phyloP scores from a whole-genome alignment of 2,113 vertebrate genomes.

The Neofelis nebulosa region DNA sequence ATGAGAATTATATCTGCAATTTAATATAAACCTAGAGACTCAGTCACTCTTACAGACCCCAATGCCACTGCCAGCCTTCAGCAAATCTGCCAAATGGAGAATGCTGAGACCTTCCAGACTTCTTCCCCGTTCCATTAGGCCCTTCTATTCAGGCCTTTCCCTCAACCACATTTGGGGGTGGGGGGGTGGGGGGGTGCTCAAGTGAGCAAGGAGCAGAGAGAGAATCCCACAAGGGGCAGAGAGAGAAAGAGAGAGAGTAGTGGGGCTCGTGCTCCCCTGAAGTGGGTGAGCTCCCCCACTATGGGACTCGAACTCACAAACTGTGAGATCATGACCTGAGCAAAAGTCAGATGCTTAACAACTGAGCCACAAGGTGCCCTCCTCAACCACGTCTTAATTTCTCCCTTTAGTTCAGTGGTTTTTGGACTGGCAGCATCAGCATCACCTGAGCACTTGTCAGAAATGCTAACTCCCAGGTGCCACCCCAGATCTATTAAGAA shows the following conservation, averaged over 20 bases:
- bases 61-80: not conserved
- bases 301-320: too few relatives aligned
- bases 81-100: not conserved
- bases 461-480: not conserved
- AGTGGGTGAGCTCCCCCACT: too few relatives aligned
- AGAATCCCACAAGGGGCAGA: too few relatives aligned
- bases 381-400: not conserved
- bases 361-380: too few relatives aligned
- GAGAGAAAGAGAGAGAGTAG: too few relatives aligned
- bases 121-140: not conserved
- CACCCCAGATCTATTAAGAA: not conserved
- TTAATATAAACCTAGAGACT: not conserved
- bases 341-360: too few relatives aligned
- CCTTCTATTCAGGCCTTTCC: not conserved
- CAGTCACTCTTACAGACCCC: not conserved
- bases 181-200: too few relatives aligned
- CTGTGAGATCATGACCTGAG: too few relatives aligned
- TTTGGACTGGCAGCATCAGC: not conserved
- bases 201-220: too few relatives aligned
- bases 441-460: not conserved
- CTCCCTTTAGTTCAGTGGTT: not conserved
- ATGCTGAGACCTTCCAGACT: not conserved
- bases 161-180: not conserved
- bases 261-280: too few relatives aligned
- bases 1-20: not conserved